Evolutionary conservation across 2,888 invertebrate genomes (phyloP), one percentile per base, ranked within the genome.

Genomic region (Synanthedon andrenaeformis): DNA sequence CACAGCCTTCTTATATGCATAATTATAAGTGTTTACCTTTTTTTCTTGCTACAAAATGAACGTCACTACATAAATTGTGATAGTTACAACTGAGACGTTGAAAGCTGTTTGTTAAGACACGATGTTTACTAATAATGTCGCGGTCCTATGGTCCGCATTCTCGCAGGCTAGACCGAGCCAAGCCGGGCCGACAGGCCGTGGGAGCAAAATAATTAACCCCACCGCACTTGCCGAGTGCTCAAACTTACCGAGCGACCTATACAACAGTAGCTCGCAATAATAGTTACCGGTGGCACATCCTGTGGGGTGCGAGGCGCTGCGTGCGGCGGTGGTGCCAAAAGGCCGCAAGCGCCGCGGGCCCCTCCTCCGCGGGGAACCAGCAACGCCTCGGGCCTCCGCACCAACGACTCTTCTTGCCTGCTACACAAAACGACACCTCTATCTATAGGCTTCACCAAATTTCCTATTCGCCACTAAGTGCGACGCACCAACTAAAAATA

Each of bases 221-320:
- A 23, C 23, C 19, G 19, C 19, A 23, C 4, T 23, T 23, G 23
- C 5, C 23, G 23, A 23, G 23, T 23, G 23, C 5, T 1, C 23
- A 23, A 23, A 23, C 4, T 23, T 23, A 23, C 5, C 4, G 23
- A 5, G 23, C 23, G 5, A 23, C 5, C 1, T 5, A 23, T 23
- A 5, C 23, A 23, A 23, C 5, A 5, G 23, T 23, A 23, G 35
- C 10, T 10, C 0, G 35, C 8, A 35, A 35, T 8, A 35, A 10
- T 35, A 10, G 35, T 67, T 78, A 92, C 92, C 84, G 91, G 91
- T 51, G 91, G 91, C 58, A 90, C 87, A 67, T 92, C 92, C 63
- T 91, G 92, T 28, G 92, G 92, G 41, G 92, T 92, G 56, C 92
- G 88, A 55, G 92, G 92, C 58, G 92, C 90, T 54, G 79, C 63